Evolutionary conservation across 2,113 vertebrate species (phyloP), one percentile per base, ranked within the genome.

Genomic region (Mungos mungo): DNA sequence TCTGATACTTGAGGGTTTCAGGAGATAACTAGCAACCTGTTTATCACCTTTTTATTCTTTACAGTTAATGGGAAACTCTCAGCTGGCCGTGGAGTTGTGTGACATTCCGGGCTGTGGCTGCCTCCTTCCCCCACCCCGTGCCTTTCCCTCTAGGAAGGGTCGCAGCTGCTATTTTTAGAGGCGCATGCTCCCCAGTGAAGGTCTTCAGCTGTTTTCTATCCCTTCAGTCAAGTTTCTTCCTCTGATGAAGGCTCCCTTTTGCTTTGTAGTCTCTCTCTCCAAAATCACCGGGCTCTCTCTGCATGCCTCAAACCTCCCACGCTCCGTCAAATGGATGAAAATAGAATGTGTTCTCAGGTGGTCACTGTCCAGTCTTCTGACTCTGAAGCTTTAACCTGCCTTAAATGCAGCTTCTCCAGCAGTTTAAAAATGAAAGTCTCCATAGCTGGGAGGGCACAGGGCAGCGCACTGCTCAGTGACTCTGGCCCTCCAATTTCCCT

Each of bases 31-130:
- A 77, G 29, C 2, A n/a, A 41, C 35, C 33, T 82, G 74, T 85
- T 12, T 31, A 35, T 71, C 88, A 68, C 13, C 23, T 68, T 77
- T 63, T 74, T 23, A 31, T 69, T 35, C 47, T 38, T 86, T 15
- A 25, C 7, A 12, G 41, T 45, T 69, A 66, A 66, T 25, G 21
- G 18, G 21, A n/a, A 86, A 60, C 41, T 69, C 60, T 71, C 52
- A 4, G 2, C 54, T 41, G 79, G 83, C 93, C 9, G 45, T 68
- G 0, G 12, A 68, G 86, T 63, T 27, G 29, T 60, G 0, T 6
- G 7, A 41, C 5, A 6, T 52, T 29, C 71, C 2, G 0, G 29
- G 69, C 68, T 2, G 21, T 3, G 29, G 45, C 50, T 0, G 7
- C 45, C 54, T 79, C 38, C 23, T 8, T 12, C 11, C 3, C 79